Base-by-base conservation (phyloP, 1,140 invertebrate species). In the Zaprionus kolodkinae region DNA sequence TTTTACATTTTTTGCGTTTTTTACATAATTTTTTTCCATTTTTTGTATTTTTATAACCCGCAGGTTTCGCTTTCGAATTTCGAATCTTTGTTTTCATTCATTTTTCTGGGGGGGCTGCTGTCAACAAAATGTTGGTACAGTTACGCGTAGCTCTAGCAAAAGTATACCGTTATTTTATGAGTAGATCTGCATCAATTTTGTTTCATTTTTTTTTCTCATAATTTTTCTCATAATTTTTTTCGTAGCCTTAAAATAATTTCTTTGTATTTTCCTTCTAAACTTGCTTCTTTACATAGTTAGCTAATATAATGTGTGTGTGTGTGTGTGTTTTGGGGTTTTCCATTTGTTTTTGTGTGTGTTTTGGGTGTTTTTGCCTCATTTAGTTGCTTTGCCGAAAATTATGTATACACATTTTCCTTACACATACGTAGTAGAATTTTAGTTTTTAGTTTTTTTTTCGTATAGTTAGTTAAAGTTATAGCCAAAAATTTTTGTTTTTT, bases 221-320 rank as follows among this genome's bases (percentile, higher is more conserved):
- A 62, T 72, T 62, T 68, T 85, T 76, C 52, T 78, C 48, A 55
- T 82, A 64, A 89, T 86, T 82, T 85, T 85, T 71, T 27, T 13
- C 52, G 65, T 83, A 86, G 82, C 70, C 86, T 86, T 90, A 86
- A 75, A 90, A 90, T 90, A 90, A 90, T 89, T 90, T 89, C 86
- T 90, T 86, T 90, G 81, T 76, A 90, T 86, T 81, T 79, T 15
- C 33, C 81, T 27, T 43, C 63, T 43, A 73, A 78, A 67, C 79
- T 43, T 43, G 54, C 35, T 76, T 81, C 69, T 84, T 78, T 85
- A 78, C 27, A 68, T 81, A 72, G 55, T 85, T 72, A 76, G 75
- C 55, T 75, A 73, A 76, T 82, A 87, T 72, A 76, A 68, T 75
- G 63, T 81, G 68, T 61, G 38, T 64, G 43, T 62, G 59, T 56